A percentile compares a stretch with the other conserved stretches of the same genome.
Conservation (phyloP, 2,113 vertebrate species). For the Proterorhinus semilunaris region DNA sequence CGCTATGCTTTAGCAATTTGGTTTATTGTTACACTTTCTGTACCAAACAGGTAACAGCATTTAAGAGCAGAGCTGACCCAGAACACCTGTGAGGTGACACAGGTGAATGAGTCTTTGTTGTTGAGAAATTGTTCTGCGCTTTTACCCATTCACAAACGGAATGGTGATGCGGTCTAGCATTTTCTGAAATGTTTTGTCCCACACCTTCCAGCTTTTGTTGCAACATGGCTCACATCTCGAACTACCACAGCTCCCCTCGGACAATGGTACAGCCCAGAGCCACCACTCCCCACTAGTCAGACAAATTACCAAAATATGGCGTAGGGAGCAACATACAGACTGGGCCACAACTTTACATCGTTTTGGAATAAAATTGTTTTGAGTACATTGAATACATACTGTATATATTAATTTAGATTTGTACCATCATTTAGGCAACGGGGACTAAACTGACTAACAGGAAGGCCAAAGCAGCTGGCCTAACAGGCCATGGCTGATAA, state of each 20-base stretch:
- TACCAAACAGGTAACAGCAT: neutral
- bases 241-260: slow-evolving; percentile 43
- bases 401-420: neutral
- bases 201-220: slow-evolving; percentile 75
- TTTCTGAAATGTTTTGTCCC: slow-evolving; percentile 74
- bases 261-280: slow-evolving; percentile 70
- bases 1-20: neutral
- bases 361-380: neutral
- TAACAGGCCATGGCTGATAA: slow-evolving; percentile 51
- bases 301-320: slow-evolving; percentile 60
- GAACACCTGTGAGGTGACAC: too few relatives aligned
- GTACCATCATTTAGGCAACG: neutral
- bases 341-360: neutral
- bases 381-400: neutral
- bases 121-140: slow-evolving; percentile 54
- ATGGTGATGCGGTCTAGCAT: slow-evolving; percentile 65
- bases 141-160: slow-evolving; percentile 56
- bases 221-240: slow-evolving; percentile 69
- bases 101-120: slow-evolving; percentile 50
- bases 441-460: neutral
- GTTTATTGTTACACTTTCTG: neutral
- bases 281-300: slow-evolving; percentile 66
- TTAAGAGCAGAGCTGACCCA: slow-evolving; percentile 3
- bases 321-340: slow-evolving; percentile 30
- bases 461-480: slow-evolving; percentile 18